Evolutionary conservation across 30 jellyfish, hydroid and myxozoan genomes (phyloP).

Genomic region (Catostylus mosaicus): DNA sequence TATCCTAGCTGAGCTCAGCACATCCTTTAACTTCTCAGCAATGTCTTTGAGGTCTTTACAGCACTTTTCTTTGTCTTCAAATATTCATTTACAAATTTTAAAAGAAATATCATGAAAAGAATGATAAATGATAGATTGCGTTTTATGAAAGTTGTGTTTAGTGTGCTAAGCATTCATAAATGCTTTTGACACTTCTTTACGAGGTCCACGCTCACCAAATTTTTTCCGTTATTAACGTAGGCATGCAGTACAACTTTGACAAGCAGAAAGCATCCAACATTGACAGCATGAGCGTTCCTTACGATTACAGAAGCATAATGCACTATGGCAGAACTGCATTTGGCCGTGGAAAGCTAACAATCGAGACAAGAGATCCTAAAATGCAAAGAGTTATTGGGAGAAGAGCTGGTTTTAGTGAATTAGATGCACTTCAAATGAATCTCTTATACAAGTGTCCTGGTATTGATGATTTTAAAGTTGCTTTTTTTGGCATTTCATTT

Average conservation of each 20-base stretch:
- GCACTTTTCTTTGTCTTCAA: too few relatives aligned
- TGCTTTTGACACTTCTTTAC: too few relatives aligned
- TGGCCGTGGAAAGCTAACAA: slow-evolving; percentile 78
- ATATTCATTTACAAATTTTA: too few relatives aligned
- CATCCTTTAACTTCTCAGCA: too few relatives aligned
- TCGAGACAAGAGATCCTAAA: slow-evolving; percentile 65
- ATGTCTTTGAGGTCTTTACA: too few relatives aligned
- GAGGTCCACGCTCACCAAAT: too few relatives aligned
- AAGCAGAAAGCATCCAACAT: slow-evolving; percentile 61
- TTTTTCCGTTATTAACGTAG: too few relatives aligned
- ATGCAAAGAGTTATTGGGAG: slow-evolving; percentile 72
- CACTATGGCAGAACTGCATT: slow-evolving; percentile 83
- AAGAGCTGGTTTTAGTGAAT: slow-evolving; percentile 71
- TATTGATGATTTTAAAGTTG: neutral
- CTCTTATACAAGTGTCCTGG: slow-evolving; percentile 71
- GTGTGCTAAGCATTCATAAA: too few relatives aligned
- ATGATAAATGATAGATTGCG: too few relatives aligned
- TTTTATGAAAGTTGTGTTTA: too few relatives aligned
- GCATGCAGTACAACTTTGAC: slow-evolving; percentile 56
- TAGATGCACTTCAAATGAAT: slow-evolving; percentile 79
- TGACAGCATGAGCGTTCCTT: slow-evolving; percentile 79
- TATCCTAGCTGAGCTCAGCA: too few relatives aligned
- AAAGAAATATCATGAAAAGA: too few relatives aligned
- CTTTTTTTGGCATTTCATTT: neutral
- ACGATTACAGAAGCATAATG: slow-evolving; percentile 74